phyloP scores from a whole-genome alignment of 2,888 invertebrate genomes.

The Eupithecia dodoneata region DNA sequence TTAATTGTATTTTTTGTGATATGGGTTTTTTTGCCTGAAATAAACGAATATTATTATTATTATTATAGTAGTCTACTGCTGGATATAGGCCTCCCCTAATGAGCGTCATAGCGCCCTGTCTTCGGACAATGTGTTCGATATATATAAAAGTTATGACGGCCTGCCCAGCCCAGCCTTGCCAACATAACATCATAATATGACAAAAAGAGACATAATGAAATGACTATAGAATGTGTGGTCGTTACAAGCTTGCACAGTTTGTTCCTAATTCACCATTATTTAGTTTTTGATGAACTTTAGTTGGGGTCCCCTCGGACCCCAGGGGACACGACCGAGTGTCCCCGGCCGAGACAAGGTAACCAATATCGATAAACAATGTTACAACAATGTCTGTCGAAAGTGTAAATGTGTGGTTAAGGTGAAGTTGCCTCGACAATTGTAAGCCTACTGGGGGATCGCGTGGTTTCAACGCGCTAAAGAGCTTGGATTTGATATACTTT shows the following conservation, averaged over 20 bases:
- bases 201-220: too few species aligned
- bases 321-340: not conserved
- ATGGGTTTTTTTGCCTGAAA: too few species aligned
- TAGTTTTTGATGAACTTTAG: not conserved
- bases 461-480: not conserved
- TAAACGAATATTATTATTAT: too few species aligned
- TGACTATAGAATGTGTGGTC: too few species aligned
- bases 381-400: conserved; percentile 27
- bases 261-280: not conserved
- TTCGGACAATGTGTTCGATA: not conserved
- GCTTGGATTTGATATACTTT: not conserved
- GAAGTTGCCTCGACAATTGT: conserved; percentile 18
- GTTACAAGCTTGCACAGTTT: not conserved
- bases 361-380: conserved; percentile 36
- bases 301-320: not conserved
- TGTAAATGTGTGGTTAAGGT: conserved; percentile 21
- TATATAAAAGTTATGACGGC: not conserved
- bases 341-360: conserved; percentile 6
- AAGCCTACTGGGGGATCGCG: not conserved
- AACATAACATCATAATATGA: too few species aligned
- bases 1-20: too few species aligned
- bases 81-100: too few species aligned
- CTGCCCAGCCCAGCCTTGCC: too few species aligned
- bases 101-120: too few species aligned
- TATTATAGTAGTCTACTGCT: too few species aligned